These are phyloP conservation scores for Pelusios castaneus DNA, from an alignment of 2,113 vertebrate species.

Conservation along the genomic window DNA sequence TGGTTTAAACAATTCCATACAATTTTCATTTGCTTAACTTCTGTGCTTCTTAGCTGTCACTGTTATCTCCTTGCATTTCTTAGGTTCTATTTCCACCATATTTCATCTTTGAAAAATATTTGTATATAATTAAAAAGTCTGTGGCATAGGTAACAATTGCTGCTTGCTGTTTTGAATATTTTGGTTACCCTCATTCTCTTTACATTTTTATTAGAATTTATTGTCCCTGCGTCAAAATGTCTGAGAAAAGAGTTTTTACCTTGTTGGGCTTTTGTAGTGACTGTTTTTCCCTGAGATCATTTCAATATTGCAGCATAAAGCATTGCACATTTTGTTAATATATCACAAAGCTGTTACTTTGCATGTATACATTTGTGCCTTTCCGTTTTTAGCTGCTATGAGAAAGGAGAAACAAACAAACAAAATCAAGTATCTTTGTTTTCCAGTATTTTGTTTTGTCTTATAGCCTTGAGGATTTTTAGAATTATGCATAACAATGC, in stretches of 20 bases:
- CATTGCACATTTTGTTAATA: not conserved
- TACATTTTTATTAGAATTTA: not conserved
- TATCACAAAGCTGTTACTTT: not conserved
- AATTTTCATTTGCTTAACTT: not conserved
- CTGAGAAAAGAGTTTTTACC: not conserved
- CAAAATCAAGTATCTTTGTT: not conserved
- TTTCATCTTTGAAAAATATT: not conserved
- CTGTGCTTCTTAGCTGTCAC: not conserved
- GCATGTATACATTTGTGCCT: accelerated
- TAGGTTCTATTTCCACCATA: not conserved
- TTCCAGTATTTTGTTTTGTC: not conserved
- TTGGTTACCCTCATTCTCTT: not conserved
- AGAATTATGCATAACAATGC: not conserved
- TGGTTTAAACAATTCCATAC: too few relatives aligned
- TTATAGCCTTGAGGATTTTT: not conserved
- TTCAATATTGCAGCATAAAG: not conserved
- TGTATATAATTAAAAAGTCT: not conserved
- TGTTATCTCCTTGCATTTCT: not conserved
- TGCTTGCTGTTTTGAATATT: not conserved
- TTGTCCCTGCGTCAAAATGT: not conserved
- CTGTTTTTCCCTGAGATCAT: not conserved
- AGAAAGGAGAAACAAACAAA: not conserved
- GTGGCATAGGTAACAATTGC: not conserved
- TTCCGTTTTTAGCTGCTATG: not conserved
- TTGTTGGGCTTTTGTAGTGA: not conserved